phyloP scores from a whole-genome alignment of 2,888 invertebrate genomes.

The Micoletzkya japonica region DNA sequence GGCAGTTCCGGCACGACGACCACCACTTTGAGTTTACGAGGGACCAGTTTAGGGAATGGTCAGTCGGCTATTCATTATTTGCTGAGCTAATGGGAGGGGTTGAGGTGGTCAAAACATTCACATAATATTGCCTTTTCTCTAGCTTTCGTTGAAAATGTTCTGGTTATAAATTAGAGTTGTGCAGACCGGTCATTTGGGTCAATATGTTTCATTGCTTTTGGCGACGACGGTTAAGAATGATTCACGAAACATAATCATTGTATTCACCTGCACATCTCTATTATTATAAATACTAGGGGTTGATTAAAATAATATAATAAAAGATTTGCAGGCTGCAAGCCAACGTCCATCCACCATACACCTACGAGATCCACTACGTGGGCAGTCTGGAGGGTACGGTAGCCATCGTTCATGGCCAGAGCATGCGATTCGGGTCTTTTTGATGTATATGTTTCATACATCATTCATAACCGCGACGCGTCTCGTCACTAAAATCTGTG shows the following conservation, averaged over 20 bases:
- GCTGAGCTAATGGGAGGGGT: too few species aligned
- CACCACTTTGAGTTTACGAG: constrained; percentile 27
- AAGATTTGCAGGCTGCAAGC: not conserved
- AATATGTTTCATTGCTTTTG: too few species aligned
- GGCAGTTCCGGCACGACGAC: constrained; percentile 25
- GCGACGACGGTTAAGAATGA: too few species aligned
- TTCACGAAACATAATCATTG: too few species aligned
- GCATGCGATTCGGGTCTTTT: not conserved
- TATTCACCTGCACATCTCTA: too few species aligned
- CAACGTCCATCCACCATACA: constrained; percentile 11
- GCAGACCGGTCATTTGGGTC: not conserved
- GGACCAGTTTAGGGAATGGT: constrained; percentile 18
- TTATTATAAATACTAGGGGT: too few species aligned
- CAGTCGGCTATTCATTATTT: too few species aligned
- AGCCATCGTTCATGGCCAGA: not conserved
- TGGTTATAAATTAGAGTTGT: not conserved
- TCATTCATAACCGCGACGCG: not conserved
- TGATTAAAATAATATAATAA: not conserved
- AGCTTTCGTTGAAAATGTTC: too few species aligned
- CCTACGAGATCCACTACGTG: constrained; percentile 5
- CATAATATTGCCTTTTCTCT: too few species aligned
- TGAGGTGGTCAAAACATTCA: too few species aligned
- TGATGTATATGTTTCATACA: not conserved
- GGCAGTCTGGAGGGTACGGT: not conserved
- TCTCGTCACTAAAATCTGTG: not conserved